A percentile compares a stretch with the other conserved stretches of the same genome.
These are phyloP conservation scores for Zingel zingel DNA, from an alignment of 2,113 vertebrate genomes.

Conservation along the genomic window DNA sequence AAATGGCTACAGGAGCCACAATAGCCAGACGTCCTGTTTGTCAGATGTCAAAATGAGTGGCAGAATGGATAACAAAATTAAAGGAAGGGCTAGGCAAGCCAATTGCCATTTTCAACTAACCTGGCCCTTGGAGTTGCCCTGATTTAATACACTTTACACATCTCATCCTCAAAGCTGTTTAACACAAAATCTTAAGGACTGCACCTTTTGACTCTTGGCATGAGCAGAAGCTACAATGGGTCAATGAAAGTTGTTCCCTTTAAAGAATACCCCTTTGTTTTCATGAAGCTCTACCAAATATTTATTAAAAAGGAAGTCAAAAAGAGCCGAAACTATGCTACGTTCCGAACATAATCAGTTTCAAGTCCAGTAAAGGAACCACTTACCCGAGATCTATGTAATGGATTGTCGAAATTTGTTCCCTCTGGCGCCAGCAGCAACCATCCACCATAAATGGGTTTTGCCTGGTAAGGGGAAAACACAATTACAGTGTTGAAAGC, in stretches of 20 bases:
- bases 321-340: background rate
- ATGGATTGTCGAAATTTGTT: slow-evolving; percentile 88
- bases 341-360: background rate
- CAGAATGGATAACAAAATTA: background rate
- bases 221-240: background rate
- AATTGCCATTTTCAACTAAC: background rate
- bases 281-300: slow-evolving; percentile 2
- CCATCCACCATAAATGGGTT: slow-evolving; percentile 88
- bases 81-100: background rate
- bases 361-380: slow-evolving; percentile 22
- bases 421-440: slow-evolving; percentile 87
- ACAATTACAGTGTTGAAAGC: slow-evolving; percentile 43
- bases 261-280: background rate
- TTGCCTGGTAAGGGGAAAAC: slow-evolving; percentile 77
- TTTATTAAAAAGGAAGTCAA: slow-evolving; percentile 2
- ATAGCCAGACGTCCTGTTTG: slow-evolving; percentile 37
- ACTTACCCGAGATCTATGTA: slow-evolving; percentile 86
- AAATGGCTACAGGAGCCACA: slow-evolving; percentile 26
- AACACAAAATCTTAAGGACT: background rate
- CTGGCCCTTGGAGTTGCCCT: background rate
- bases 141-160: background rate
- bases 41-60: slow-evolving; percentile 15
- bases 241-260: background rate
- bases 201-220: background rate
- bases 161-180: background rate